Evolutionary conservation across 1,140 invertebrate species (phyloP).

Genomic region (Lepidurus apus): DNA sequence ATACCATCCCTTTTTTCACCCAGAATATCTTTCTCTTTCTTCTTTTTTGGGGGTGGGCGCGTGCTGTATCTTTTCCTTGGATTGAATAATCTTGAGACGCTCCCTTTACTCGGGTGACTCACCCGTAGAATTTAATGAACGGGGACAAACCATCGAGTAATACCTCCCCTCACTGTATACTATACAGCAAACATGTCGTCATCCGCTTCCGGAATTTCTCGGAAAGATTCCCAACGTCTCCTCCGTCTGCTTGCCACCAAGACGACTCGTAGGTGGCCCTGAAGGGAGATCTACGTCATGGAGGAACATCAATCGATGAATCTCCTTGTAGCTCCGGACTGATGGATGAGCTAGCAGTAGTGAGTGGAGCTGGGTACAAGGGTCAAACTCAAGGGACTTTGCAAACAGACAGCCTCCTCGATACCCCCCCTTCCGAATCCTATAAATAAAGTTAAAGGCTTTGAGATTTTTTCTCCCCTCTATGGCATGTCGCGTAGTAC

Average conservation of each 20-base stretch:
- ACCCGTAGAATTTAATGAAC: background rate
- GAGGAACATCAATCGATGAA: slow-evolving; percentile 5
- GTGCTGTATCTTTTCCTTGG: background rate
- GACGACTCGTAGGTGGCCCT: background rate
- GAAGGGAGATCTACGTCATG: background rate
- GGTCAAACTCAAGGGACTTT: background rate
- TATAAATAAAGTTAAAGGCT: background rate
- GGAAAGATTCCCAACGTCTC: background rate
- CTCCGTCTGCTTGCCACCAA: background rate
- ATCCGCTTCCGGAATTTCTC: background rate
- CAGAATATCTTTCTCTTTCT: no score
- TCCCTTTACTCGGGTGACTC: background rate
- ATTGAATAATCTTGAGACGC: background rate
- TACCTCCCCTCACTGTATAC: background rate
- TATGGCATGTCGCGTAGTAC: no score
- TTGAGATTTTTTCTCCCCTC: no score
- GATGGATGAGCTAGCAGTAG: background rate
- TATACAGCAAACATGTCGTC: background rate
- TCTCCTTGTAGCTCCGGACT: background rate
- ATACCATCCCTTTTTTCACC: no score
- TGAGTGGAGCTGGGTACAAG: background rate
- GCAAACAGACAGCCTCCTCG: background rate
- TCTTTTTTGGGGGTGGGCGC: background rate
- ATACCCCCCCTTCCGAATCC: background rate
- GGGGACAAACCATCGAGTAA: background rate